Evolutionary conservation across 2,888 invertebrate genomes (phyloP).

Genomic region (Drosophila picticornis): DNA sequence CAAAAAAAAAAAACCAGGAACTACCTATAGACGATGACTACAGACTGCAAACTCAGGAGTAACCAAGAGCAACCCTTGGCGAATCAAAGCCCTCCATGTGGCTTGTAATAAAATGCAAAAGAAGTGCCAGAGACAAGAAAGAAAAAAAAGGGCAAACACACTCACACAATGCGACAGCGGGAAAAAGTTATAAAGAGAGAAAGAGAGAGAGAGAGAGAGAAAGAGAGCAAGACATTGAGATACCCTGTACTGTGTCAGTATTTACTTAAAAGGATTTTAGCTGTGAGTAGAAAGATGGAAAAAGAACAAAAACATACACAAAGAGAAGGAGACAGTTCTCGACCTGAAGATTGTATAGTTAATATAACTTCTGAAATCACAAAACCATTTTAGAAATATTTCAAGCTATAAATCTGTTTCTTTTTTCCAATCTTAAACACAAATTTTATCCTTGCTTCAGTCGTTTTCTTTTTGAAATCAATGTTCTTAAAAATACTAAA

Average conservation of each 20-base stretch:
- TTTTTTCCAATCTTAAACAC: too few relatives aligned
- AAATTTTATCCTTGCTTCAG: too few relatives aligned
- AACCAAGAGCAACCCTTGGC: constrained; percentile 49
- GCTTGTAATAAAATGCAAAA: constrained; percentile 75
- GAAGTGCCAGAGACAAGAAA: constrained; percentile 21
- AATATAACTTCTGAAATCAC: too few relatives aligned
- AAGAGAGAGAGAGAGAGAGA: too few relatives aligned
- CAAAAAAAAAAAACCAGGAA: constrained; percentile 13
- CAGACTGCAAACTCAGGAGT: neutral
- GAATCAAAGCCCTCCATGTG: constrained; percentile 58
- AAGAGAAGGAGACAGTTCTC: neutral
- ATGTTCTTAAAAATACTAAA: too few relatives aligned
- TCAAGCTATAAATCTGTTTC: too few relatives aligned
- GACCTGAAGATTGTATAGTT: too few relatives aligned
- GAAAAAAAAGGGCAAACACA: constrained; percentile 5
- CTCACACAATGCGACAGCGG: constrained; percentile 5
- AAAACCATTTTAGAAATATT: too few relatives aligned
- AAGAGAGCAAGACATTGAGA: neutral
- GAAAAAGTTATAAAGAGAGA: neutral
- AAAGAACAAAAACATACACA: neutral
- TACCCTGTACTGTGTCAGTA: neutral
- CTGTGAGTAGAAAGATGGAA: neutral
- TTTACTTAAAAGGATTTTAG: neutral
- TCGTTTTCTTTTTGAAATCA: too few relatives aligned
- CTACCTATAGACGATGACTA: constrained; percentile 42